Percentiles rank a stretch among this genome's conserved stretches.
These are phyloP conservation scores for Ericerus pela DNA, from an alignment of 1,140 invertebrate species.

Conservation along the genomic window DNA sequence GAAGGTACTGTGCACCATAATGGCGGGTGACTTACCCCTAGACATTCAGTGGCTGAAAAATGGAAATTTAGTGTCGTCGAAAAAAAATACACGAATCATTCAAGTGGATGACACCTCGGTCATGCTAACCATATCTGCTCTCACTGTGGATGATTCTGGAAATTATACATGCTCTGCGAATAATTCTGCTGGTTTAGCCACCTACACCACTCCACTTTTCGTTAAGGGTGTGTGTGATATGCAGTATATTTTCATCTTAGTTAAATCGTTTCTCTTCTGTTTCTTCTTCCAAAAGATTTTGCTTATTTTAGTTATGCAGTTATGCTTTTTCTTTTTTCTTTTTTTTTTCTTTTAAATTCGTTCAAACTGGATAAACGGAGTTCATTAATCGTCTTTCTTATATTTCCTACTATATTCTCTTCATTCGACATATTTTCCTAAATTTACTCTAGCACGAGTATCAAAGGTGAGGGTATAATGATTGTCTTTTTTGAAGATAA, in stretches of 20 bases:
- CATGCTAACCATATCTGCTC: slow-evolving; percentile 19
- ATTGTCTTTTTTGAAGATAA: no score
- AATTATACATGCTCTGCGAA: slow-evolving; percentile 23
- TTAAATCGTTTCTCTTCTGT: slow-evolving; percentile 23
- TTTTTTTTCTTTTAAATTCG: no score
- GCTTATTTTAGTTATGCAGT: not conserved
- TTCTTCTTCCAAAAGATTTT: slow-evolving; percentile 28
- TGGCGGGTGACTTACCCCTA: slow-evolving; percentile 56
- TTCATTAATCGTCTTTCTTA: no score
- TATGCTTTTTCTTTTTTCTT: no score
- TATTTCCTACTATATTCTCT: no score
- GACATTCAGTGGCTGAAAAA: slow-evolving; percentile 51
- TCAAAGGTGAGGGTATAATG: no score
- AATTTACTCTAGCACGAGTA: no score
- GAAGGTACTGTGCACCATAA: slow-evolving; percentile 50
- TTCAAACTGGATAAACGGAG: no score
- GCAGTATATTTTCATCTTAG: slow-evolving; percentile 6
- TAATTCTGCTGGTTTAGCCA: slow-evolving; percentile 21
- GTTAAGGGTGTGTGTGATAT: slow-evolving; percentile 21
- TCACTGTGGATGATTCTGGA: slow-evolving; percentile 21
- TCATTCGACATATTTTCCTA: no score
- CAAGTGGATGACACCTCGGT: not conserved
- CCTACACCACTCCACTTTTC: slow-evolving; percentile 19
- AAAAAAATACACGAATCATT: slow-evolving; percentile 1
- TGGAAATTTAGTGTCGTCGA: slow-evolving; percentile 30